phyloP scores from a whole-genome alignment of 1,140 invertebrate species.

The Brachystomella parvula region DNA sequence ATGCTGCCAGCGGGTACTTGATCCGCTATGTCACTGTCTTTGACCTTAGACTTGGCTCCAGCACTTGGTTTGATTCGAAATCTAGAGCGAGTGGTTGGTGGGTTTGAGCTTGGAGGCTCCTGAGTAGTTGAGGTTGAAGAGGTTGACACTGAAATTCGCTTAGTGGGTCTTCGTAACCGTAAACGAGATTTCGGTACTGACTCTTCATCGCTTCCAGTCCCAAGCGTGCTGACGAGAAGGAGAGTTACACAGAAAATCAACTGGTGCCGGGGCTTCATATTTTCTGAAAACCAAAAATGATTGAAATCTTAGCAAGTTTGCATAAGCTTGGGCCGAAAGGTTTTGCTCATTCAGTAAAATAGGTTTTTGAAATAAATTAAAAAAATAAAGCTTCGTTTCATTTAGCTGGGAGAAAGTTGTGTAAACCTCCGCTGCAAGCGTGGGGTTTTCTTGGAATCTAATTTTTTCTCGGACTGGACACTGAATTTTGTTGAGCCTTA shows the following conservation, averaged over 20 bases:
- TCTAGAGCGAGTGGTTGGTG: neutral
- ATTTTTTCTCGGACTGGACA: no score
- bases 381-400: no score
- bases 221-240: neutral
- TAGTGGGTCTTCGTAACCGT: neutral
- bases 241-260: neutral
- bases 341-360: no score
- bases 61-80: neutral
- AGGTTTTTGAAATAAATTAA: no score
- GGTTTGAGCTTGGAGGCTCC: neutral
- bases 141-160: neutral
- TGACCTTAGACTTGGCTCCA: neutral
- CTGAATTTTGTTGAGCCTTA: no score
- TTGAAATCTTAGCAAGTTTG: neutral
- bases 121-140: neutral
- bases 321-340: neutral
- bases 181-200: neutral
- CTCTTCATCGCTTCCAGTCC: neutral
- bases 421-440: no score
- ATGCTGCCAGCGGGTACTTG: constrained; percentile 43
- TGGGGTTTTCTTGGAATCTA: no score
- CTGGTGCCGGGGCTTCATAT: neutral
- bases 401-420: no score
- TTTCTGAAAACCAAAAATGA: neutral
- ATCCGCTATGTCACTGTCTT: constrained; percentile 47